phyloP scores from a whole-genome alignment of 2,797 vertebrate genomes.

The Cheirogaleus major region DNA sequence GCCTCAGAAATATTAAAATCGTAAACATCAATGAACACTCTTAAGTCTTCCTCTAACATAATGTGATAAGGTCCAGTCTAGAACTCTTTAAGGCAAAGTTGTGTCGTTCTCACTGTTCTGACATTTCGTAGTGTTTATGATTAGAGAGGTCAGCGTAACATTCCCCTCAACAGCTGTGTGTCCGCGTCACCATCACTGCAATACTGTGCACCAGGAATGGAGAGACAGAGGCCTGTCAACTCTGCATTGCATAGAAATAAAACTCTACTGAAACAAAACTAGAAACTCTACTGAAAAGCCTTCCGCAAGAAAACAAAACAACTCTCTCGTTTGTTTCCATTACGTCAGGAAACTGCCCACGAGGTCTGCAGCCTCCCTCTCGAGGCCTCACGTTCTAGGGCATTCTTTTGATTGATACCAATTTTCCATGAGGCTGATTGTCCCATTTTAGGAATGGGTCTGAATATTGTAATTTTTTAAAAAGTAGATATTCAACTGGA shows the following conservation, averaged over 20 bases:
- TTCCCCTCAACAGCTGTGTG: constrained; percentile 39
- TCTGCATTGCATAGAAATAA: constrained; percentile 85
- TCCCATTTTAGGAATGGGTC: constrained; percentile 40
- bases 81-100: constrained; percentile 88
- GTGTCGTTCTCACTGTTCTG: constrained; percentile 79
- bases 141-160: constrained; percentile 22
- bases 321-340: constrained; percentile 62
- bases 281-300: constrained; percentile 55
- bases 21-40: constrained; percentile 83
- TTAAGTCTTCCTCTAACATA: constrained; percentile 66
- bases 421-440: constrained; percentile 51
- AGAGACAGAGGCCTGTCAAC: constrained; percentile 46
- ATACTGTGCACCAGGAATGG: constrained; percentile 56
- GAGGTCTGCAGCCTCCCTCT: neutral
- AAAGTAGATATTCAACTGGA: neutral
- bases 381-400: neutral
- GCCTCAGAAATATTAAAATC: constrained; percentile 79
- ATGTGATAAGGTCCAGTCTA: constrained; percentile 73
- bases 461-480: neutral
- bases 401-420: neutral
- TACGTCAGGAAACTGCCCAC: constrained; percentile 44
- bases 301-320: constrained; percentile 32
- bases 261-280: constrained; percentile 40
- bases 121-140: constrained; percentile 67
- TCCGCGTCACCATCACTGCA: neutral